These are phyloP conservation scores for Tenualosa thibaudeaui DNA, from an alignment of 2,797 vertebrate genomes.

Conservation along the genomic window DNA sequence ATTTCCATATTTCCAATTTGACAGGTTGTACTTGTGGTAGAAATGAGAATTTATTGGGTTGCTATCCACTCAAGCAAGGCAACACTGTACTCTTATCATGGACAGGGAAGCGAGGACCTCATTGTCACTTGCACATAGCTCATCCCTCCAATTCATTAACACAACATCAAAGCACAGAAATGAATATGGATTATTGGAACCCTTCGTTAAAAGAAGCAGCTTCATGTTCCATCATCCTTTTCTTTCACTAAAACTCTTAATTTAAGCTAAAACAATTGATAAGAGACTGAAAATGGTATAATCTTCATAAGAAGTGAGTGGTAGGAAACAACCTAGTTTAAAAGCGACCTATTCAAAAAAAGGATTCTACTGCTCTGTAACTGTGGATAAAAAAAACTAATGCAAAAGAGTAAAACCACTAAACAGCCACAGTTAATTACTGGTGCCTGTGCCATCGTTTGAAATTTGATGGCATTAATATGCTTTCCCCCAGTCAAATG, in stretches of 20 bases:
- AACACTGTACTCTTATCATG: slow-evolving; percentile 49
- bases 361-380: not conserved
- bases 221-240: slow-evolving; percentile 42
- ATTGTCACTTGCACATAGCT: slow-evolving; percentile 44
- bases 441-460: not conserved
- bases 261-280: slow-evolving; percentile 16
- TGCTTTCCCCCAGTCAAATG: not conserved
- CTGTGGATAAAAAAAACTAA: not conserved
- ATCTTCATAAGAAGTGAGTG: not conserved
- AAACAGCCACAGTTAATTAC: not conserved
- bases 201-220: slow-evolving; percentile 45
- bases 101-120: slow-evolving; percentile 42
- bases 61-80: slow-evolving; percentile 49
- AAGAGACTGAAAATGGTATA: not conserved
- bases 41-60: slow-evolving; percentile 53
- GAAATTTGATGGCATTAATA: not conserved
- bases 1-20: slow-evolving; percentile 63
- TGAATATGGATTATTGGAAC: slow-evolving; percentile 56
- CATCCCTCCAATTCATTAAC: slow-evolving; percentile 51
- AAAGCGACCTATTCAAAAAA: slow-evolving; percentile 2
- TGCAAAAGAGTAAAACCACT: not conserved
- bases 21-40: slow-evolving; percentile 55
- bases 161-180: slow-evolving; percentile 46
- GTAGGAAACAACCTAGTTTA: not conserved
- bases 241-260: slow-evolving; percentile 2